Evolutionary conservation across 2,113 vertebrate species (phyloP).

Genomic region (Balaeniceps rex): DNA sequence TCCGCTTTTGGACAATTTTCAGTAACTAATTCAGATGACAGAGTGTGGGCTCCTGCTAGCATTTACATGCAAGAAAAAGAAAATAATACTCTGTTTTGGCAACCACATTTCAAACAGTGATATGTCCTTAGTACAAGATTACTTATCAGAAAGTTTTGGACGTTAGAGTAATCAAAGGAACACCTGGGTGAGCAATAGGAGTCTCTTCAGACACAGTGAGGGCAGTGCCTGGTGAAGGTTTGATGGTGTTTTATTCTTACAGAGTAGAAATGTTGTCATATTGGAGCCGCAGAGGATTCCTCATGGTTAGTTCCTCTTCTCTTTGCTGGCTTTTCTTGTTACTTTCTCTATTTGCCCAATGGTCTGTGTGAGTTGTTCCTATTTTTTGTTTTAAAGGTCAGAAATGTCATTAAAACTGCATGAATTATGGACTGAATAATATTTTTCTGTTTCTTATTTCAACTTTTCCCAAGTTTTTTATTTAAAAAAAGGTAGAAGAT

Average conservation of each 20-base stretch:
- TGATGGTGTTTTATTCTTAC: background rate
- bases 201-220: background rate
- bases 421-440: slow-evolving; percentile 2
- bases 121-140: background rate
- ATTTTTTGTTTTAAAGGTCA: slow-evolving; percentile 58
- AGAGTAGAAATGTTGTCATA: background rate
- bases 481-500: background rate
- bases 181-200: background rate
- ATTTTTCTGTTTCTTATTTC: background rate
- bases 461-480: background rate
- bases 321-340: background rate
- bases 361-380: background rate
- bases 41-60: background rate
- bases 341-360: background rate
- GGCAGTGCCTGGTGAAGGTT: background rate
- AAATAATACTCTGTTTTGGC: background rate
- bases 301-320: background rate
- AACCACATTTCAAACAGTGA: background rate
- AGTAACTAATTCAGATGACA: background rate
- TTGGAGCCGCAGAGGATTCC: background rate
- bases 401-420: slow-evolving; percentile 33
- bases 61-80: background rate
- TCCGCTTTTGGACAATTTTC: background rate
- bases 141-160: background rate
- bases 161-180: background rate